Conservation (phyloP, 2,113 vertebrate species). For the Xyliphius kryptos region DNA sequence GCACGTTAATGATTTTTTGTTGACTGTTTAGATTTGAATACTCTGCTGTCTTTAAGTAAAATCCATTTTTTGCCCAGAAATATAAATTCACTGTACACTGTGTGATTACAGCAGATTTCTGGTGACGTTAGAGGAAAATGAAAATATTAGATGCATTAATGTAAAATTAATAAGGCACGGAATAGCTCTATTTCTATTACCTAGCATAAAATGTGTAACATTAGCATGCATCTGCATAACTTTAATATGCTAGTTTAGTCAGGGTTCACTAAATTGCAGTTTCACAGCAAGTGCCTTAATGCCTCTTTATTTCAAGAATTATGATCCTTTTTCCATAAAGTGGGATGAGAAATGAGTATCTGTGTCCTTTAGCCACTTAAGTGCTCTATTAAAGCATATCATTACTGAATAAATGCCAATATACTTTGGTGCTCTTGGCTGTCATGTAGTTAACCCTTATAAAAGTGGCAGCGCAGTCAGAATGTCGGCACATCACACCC, state of each 20-base stretch:
- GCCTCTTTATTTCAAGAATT: conserved; percentile 14
- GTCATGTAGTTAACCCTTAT: conserved; percentile 17
- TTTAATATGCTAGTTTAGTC: conserved; percentile 20
- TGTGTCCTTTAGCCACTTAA: conserved; percentile 14
- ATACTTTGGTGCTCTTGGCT: neutral
- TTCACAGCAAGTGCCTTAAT: conserved; percentile 5
- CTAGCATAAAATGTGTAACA: conserved; percentile 16
- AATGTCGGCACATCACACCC: neutral
- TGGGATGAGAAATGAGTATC: conserved; percentile 19
- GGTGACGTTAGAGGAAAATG: neutral
- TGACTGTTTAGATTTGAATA: too few species aligned
- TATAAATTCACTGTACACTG: neutral
- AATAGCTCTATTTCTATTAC: conserved; percentile 21
- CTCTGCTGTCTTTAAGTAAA: too few species aligned
- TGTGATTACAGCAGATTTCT: neutral
- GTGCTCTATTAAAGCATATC: conserved; percentile 17
- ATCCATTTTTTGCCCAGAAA: too few species aligned
- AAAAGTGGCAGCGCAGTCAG: neutral
- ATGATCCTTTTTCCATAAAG: conserved; percentile 15
- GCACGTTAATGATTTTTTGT: too few species aligned
- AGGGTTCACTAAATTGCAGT: neutral
- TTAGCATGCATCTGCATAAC: conserved; percentile 36
- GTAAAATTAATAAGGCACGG: conserved; percentile 5
- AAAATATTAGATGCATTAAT: neutral
- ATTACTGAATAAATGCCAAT: conserved; percentile 24